Evolutionary conservation across 2,113 vertebrate species (phyloP), one percentile per base, ranked within the genome.

Genomic region (Trichomycterus rosablanca): DNA sequence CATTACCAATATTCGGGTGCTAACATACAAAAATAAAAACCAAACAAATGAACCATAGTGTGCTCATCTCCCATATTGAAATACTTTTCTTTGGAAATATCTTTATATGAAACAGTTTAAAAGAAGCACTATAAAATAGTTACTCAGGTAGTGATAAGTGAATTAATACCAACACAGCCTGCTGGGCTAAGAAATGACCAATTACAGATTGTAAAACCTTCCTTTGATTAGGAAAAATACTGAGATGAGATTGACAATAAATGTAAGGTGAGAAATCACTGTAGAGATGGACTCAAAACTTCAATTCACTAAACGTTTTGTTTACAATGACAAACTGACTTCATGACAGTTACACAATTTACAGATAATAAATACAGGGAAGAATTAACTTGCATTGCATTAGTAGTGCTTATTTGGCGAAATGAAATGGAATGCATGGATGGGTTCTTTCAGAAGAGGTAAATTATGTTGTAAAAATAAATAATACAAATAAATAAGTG

Each of bases 1-100:
- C 89, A 91, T 85, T 67, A 83, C 88, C 90, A 89, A 74, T 80
- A 79, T 83, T 85, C 76, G 72, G 81, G 77, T 86, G 86, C 75
- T 85, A 83, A 84, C 86, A 74, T 89, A 91, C 88, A 92, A 92
- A 91, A 90, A 90, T 89, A 90, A 83, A 88, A 79, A 78, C 75
- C 88, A 74, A 69, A 67, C 40, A 74, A 67, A 67, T 50, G 55
- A 70, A 70, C 44, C 76, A 82, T 76, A 76, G 81, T 83, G 77
- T 78, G 83, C 85, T 91, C 34, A 77, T 76, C 34, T 51, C 43
- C 82, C 84, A 67, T 59, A 67, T 48, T 56, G 53, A 64, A 66
- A 67, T 68, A 63, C 44, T 59, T 52, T 34, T 59, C 72, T 77
- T 61, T 40, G 51, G 57, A 67, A 72, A 64, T 70, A 70, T 53